Evolutionary conservation across 2,797 vertebrate genomes (phyloP).

Genomic region (Sciaenops ocellatus): DNA sequence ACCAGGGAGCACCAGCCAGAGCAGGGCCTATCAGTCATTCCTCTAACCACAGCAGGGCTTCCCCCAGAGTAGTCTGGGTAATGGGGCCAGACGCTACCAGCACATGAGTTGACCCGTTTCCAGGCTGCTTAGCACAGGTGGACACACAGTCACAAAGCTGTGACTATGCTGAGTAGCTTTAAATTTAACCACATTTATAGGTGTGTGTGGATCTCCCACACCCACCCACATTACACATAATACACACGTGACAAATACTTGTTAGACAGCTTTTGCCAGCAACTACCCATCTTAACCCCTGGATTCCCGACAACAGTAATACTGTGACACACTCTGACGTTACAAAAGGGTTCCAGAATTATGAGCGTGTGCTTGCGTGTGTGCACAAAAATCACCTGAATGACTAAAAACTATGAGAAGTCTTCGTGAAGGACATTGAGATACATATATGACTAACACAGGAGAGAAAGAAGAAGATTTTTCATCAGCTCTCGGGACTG

Average conservation of each 20-base stretch:
- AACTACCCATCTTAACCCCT: neutral
- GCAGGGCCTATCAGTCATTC: conserved; percentile 59
- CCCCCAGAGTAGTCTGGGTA: conserved; percentile 65
- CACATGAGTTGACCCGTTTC: conserved; percentile 69
- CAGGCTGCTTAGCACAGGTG: conserved; percentile 54
- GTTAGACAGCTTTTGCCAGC: neutral
- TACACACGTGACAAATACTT: neutral
- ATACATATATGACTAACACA: conserved; percentile 26
- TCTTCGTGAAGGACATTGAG: conserved; percentile 50
- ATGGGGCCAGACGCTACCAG: conserved; percentile 67
- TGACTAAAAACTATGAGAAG: conserved; percentile 13
- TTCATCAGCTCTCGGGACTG: conserved; percentile 30
- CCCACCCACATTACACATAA: neutral
- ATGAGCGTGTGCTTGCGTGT: neutral
- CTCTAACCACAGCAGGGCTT: conserved; percentile 65
- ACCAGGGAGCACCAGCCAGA: conserved; percentile 51
- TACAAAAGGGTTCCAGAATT: conserved; percentile 12
- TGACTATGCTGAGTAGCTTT: neutral
- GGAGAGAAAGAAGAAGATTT: conserved; percentile 1
- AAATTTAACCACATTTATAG: conserved; percentile 25
- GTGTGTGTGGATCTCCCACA: conserved; percentile 4
- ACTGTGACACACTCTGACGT: neutral
- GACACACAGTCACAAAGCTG: conserved; percentile 35
- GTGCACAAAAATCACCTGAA: conserved; percentile 4
- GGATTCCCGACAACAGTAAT: conserved; percentile 9